Base-by-base conservation (phyloP, 2,113 vertebrate species). In the Struthio camelus region DNA sequence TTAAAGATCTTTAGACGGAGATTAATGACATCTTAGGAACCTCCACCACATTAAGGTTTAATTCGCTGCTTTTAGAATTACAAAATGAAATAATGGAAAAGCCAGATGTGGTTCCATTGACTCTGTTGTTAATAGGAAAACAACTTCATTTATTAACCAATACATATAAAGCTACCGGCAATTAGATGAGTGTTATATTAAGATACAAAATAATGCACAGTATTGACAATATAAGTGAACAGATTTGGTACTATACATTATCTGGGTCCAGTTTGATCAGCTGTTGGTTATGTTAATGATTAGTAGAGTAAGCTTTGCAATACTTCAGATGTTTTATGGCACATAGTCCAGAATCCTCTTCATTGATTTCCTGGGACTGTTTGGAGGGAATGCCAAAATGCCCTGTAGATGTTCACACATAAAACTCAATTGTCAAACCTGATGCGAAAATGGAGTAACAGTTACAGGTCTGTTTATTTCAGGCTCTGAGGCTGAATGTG, bases 61-160 rank as follows among this genome's bases (percentile, higher is more conserved):
- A 67, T 89, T 2, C 6, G 71, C 58, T 94, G 53, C 22, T 87
- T 95, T 94, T 89, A 38, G 82, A 94, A 93, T 80, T 92, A 80
- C 73, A 91, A 95, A 95, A 90, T 56, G 24, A 94, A 95, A 87
- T 93, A 87, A 96, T 82, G 73, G 46, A 44, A 96, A 96, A 90
- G 56, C 27, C 72, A 87, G 38, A 42, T 86, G 32, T 75, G 82
- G 69, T 83, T 94, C 61, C 48, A 72, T 67, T 78, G 40, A 48
- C 24, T 90, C 25, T 80, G 65, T 87, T 72, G 28, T 89, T 90
- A 44, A 90, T 23, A 14, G 28, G 53, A 85, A 84, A 93, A 73
- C 69, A 69, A 62, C 44, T 82, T 96, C 7, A 72, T 87, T 94
- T 95, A 80, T 38, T 79, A 76, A 91, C 30, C 9, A 87, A 65